A percentile compares a stretch with the other conserved stretches of the same genome.
Conservation (phyloP, 2,888 invertebrate genomes). For the Helicoverpa assulta region DNA sequence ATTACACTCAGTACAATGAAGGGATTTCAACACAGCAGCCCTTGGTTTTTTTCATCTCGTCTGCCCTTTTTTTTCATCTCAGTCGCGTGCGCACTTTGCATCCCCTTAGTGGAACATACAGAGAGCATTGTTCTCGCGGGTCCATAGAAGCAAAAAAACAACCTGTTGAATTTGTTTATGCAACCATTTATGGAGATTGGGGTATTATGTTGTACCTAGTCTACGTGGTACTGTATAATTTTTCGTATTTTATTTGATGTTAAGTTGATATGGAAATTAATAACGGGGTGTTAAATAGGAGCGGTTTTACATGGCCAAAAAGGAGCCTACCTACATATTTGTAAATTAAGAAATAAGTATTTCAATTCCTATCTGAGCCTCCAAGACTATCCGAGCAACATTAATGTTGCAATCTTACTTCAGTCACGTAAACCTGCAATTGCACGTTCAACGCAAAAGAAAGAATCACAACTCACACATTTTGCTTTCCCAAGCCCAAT, state of each 20-base stretch:
- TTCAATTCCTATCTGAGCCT: too few species aligned
- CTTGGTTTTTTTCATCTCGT: conserved; percentile 43
- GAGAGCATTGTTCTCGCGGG: conserved; percentile 34
- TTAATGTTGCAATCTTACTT: too few species aligned
- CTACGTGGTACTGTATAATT: conserved; percentile 2
- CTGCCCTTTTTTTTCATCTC: conserved; percentile 64
- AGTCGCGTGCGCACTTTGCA: conserved; percentile 70
- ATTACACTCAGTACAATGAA: conserved; percentile 55
- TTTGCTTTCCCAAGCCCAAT: too few species aligned
- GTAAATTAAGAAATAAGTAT: too few species aligned
- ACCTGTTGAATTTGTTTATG: conserved; percentile 61
- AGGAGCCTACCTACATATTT: too few species aligned
- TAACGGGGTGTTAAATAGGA: not conserved
- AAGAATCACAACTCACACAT: too few species aligned
- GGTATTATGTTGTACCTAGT: too few species aligned
- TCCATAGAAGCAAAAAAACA: conserved; percentile 44
- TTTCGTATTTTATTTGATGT: conserved; percentile 2
- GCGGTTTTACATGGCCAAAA: too few species aligned
- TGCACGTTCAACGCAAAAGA: too few species aligned
- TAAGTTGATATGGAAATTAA: not conserved
- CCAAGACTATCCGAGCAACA: too few species aligned
- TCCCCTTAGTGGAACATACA: conserved; percentile 45
- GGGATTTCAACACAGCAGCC: conserved; percentile 43
- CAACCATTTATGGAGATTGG: conserved; percentile 5
- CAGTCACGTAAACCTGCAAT: too few species aligned